phyloP scores from a whole-genome alignment of 2,797 vertebrate species.

The Darevskia nairensis region DNA sequence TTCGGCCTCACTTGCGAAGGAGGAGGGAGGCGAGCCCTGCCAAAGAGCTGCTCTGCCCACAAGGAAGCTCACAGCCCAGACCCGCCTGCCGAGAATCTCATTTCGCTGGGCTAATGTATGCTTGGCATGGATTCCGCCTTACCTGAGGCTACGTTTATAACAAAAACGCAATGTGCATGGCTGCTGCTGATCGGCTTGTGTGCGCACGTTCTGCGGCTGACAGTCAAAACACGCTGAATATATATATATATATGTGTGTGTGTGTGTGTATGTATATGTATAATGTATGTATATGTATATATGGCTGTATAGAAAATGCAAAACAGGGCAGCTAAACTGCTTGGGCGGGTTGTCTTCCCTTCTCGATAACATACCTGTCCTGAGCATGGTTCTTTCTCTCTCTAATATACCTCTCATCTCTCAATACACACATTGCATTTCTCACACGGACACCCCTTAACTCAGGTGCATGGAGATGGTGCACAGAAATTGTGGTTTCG shows the following conservation, averaged over 20 bases:
- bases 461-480: background rate
- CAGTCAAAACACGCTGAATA: slow-evolving; percentile 57
- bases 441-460: background rate
- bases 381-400: accelerated
- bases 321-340: slow-evolving; percentile 45
- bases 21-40: slow-evolving; percentile 71
- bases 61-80: slow-evolving; percentile 64
- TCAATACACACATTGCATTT: accelerated
- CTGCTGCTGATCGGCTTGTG: slow-evolving; percentile 55
- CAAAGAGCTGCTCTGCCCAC: slow-evolving; percentile 72
- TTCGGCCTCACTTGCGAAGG: slow-evolving; percentile 69
- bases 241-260: no score
- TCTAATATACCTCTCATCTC: background rate
- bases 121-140: slow-evolving; percentile 64
- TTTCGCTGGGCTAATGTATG: slow-evolving; percentile 74
- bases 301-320: slow-evolving; percentile 39
- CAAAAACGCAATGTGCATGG: slow-evolving; percentile 39
- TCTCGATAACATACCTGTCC: background rate
- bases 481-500: background rate
- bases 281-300: background rate
- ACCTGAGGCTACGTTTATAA: slow-evolving; percentile 70
- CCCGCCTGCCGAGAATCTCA: slow-evolving; percentile 73
- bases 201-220: slow-evolving; percentile 60
- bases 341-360: background rate
- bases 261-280: no score